A percentile compares a stretch with the other conserved stretches of the same genome.
Evolutionary conservation across 2,113 vertebrate genomes (phyloP).

Genomic region (Sorex fumeus): DNA sequence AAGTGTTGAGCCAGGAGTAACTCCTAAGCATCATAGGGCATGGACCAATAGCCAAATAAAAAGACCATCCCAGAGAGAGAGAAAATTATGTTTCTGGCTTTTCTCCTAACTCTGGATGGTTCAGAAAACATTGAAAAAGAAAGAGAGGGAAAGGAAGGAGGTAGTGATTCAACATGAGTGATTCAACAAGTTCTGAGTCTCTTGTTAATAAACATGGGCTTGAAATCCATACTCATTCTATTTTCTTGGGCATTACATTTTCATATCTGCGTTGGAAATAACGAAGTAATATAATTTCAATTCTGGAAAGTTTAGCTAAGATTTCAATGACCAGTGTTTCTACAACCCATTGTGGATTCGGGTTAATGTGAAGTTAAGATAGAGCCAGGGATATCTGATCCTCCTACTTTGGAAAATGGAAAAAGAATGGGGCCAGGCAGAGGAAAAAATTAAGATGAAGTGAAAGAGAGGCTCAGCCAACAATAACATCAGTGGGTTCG

Average conservation of each 20-base stretch:
- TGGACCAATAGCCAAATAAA: too few species aligned
- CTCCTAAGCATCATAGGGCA: too few species aligned
- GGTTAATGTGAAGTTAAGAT: not conserved
- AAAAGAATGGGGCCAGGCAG: not conserved
- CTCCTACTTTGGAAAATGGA: too few species aligned
- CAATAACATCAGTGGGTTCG: too few species aligned
- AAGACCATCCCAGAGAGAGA: not conserved
- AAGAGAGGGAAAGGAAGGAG: not conserved
- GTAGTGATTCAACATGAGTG: too few species aligned
- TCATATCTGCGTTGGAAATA: not conserved
- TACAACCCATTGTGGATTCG: not conserved
- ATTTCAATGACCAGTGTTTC: not conserved
- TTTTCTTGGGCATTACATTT: not conserved
- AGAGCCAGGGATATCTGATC: not conserved
- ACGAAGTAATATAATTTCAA: constrained; percentile 12
- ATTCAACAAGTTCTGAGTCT: not conserved
- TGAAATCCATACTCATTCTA: not conserved
- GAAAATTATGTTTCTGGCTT: not conserved
- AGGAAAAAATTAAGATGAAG: not conserved
- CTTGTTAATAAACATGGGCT: not conserved
- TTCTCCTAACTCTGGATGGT: constrained; percentile 20
- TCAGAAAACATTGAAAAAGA: not conserved
- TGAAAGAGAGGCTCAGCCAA: not conserved
- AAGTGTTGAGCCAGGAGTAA: too few species aligned
- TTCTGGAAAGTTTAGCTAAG: not conserved